Conservation (phyloP, 2,888 invertebrate species). For the Dugesia japonica region DNA sequence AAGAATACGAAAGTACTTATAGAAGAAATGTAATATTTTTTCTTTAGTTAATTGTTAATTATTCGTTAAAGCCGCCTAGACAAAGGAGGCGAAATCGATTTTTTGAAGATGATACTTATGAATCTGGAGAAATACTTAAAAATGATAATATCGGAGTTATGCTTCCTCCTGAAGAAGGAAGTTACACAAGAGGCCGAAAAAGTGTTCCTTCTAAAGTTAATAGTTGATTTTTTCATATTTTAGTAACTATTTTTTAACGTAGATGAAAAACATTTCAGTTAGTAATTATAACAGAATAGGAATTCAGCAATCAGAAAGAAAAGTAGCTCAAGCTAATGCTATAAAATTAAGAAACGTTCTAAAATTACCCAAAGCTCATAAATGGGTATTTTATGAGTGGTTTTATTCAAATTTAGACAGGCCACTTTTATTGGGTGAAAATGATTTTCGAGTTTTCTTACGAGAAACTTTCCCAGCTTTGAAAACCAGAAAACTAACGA, state of each 20-base stretch:
- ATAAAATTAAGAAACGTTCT: slow-evolving; percentile 58
- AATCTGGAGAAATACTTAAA: slow-evolving; percentile 6
- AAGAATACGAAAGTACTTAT: not conserved
- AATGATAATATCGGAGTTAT: not conserved
- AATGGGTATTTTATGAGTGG: slow-evolving; percentile 98
- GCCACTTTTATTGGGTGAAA: slow-evolving; percentile 79
- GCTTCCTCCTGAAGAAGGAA: not conserved
- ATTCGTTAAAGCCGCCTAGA: slow-evolving; percentile 25
- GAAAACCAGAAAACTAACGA: slow-evolving; percentile 64
- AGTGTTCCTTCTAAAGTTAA: not conserved
- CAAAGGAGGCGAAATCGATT: slow-evolving; percentile 27
- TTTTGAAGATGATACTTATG: slow-evolving; percentile 32
- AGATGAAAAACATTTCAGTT: slow-evolving; percentile 1
- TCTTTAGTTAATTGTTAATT: not conserved
- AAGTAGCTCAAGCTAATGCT: slow-evolving; percentile 33
- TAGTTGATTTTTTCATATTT: no score
- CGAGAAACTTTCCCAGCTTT: slow-evolving; percentile 81
- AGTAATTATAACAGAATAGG: not conserved
- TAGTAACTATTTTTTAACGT: not conserved
- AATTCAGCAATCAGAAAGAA: slow-evolving; percentile 26
- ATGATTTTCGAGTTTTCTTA: slow-evolving; percentile 82
- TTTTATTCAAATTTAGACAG: slow-evolving; percentile 93
- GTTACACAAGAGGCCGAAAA: not conserved
- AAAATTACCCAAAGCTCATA: slow-evolving; percentile 90
- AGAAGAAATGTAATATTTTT: not conserved